These are phyloP conservation scores for Choreutis nemorana DNA, from an alignment of 2,888 invertebrate species.

Conservation along the genomic window DNA sequence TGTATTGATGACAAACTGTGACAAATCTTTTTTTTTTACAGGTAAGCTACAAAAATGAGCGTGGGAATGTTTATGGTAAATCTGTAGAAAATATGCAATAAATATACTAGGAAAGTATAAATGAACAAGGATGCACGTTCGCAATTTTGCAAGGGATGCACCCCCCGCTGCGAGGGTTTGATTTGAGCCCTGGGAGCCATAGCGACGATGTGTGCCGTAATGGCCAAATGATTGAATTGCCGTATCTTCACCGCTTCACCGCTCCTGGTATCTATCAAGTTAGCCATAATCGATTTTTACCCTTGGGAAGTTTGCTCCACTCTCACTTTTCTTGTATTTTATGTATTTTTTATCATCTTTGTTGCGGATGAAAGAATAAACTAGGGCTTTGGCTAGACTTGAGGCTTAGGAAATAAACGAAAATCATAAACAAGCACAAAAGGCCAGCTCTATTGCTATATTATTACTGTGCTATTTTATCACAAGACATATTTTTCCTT, in stretches of 20 bases:
- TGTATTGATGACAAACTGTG: not conserved
- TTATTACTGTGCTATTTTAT: too few relatives aligned
- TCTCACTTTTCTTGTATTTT: too few relatives aligned
- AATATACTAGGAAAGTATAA: conserved; percentile 35
- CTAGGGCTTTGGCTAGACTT: too few relatives aligned
- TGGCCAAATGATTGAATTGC: conserved; percentile 48
- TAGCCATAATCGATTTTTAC: conserved; percentile 17
- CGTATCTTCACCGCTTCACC: conserved; percentile 38
- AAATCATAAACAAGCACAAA: too few relatives aligned
- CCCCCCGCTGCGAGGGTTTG: conserved; percentile 17
- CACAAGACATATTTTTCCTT: too few relatives aligned
- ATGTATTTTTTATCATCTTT: too few relatives aligned
- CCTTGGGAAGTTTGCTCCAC: too few relatives aligned
- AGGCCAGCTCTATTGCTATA: too few relatives aligned
- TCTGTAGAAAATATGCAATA: conserved; percentile 28
- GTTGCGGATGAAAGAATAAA: too few relatives aligned
- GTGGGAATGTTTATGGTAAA: conserved; percentile 5
- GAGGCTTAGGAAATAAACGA: too few relatives aligned
- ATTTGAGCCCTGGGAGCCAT: conserved; percentile 8
- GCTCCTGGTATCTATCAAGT: conserved; percentile 40
- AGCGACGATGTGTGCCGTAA: conserved; percentile 31
- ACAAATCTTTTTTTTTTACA: conserved; percentile 18
- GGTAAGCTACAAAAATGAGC: conserved; percentile 23
- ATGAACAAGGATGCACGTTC: conserved; percentile 21
- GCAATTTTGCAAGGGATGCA: conserved; percentile 30